These are phyloP conservation scores for Oryzias javanicus DNA, from an alignment of 2,113 vertebrate species.

Conservation along the genomic window DNA sequence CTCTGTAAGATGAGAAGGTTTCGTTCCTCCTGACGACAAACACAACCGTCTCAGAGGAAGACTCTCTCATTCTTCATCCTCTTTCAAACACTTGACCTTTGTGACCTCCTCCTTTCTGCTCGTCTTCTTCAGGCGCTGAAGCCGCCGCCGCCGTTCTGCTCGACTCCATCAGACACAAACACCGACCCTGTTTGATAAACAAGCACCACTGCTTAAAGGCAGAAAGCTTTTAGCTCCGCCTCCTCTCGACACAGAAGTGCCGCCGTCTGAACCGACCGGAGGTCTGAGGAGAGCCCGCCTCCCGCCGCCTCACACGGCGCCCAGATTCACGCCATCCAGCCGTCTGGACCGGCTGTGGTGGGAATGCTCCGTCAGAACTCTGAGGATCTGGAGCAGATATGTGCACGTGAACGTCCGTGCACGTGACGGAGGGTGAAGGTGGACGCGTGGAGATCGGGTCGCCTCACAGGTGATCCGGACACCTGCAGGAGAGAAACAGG, in stretches of 20 bases:
- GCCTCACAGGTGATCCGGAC: no score
- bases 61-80: conserved; percentile 33
- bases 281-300: conserved; percentile 39
- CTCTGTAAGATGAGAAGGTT: conserved; percentile 3
- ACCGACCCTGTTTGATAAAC: conserved; percentile 55
- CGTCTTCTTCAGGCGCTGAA: conserved; percentile 38
- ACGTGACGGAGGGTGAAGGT: background rate
- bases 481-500: no score
- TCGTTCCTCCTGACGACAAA: background rate
- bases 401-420: background rate
- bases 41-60: conserved; percentile 23
- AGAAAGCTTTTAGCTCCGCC: conserved; percentile 56
- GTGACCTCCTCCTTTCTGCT: conserved; percentile 17
- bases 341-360: conserved; percentile 55
- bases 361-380: conserved; percentile 46
- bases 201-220: conserved; percentile 41
- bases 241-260: conserved; percentile 45
- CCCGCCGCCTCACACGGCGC: conserved; percentile 30
- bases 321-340: conserved; percentile 30
- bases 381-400: conserved; percentile 1
- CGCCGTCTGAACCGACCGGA: conserved; percentile 26
- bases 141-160: conserved; percentile 35
- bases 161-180: background rate
- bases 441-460: no score
- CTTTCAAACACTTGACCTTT: conserved; percentile 56